Percentiles rank a stretch among this genome's conserved stretches.
Conservation (phyloP, 2,888 invertebrate genomes). For the Apocheima hispidaria region DNA sequence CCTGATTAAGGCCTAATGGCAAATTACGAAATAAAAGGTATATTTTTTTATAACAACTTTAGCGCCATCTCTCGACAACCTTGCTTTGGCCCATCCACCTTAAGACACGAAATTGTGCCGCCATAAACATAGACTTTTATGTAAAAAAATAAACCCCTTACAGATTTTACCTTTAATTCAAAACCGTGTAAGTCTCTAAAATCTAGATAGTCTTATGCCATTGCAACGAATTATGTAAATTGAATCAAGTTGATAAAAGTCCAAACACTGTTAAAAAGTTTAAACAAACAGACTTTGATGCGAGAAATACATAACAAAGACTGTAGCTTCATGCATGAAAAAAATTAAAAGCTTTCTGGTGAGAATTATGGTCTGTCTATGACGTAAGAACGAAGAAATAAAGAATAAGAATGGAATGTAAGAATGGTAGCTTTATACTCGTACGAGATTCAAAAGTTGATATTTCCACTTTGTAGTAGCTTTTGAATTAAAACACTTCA, state of each 20-base stretch:
- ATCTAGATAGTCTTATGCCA: background rate
- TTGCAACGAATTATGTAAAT: conserved; percentile 13
- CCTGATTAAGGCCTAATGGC: no score
- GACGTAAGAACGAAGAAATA: conserved; percentile 2
- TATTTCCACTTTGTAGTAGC: no score
- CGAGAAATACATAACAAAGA: conserved; percentile 9
- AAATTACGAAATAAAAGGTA: no score
- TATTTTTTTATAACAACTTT: no score
- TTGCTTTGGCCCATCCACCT: no score
- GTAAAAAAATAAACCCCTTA: background rate
- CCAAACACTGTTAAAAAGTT: conserved; percentile 24
- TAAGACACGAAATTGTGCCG: no score
- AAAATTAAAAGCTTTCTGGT: conserved; percentile 15
- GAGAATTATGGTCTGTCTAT: conserved; percentile 3
- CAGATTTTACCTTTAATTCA: background rate
- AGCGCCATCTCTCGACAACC: no score
- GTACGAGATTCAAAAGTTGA: no score
- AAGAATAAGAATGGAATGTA: no score
- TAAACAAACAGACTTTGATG: conserved; percentile 31
- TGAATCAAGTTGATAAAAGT: conserved; percentile 28
- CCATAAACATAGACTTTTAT: no score
- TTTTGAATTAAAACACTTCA: no score
- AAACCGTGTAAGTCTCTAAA: background rate
- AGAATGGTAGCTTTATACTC: background rate
- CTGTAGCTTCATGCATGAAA: background rate